phyloP scores from a whole-genome alignment of 1,140 invertebrate genomes.

The Megalopta genalis region DNA sequence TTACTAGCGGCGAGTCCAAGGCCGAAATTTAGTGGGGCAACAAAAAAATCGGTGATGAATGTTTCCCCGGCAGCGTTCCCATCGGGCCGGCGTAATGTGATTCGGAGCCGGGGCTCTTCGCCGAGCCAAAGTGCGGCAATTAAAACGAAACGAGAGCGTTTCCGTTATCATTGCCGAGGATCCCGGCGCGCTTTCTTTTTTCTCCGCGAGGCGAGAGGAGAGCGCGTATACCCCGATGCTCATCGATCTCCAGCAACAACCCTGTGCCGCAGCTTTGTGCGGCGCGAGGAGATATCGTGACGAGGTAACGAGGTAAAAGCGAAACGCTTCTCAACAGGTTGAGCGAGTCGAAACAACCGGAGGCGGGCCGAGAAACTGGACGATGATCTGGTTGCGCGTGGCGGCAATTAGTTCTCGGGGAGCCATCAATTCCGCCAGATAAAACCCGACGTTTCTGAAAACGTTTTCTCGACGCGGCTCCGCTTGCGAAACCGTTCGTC shows the following conservation, averaged over 20 bases:
- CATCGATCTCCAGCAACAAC: slow-evolving; percentile 32
- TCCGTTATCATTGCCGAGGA: too few species aligned
- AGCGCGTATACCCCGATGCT: neutral
- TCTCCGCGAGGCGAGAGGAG: too few species aligned
- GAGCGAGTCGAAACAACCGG: neutral
- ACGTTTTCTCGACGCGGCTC: neutral
- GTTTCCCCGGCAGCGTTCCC: too few species aligned
- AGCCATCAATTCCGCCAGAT: slow-evolving; percentile 8
- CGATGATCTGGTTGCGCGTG: slow-evolving; percentile 14
- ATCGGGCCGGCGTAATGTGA: too few species aligned
- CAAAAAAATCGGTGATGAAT: too few species aligned
- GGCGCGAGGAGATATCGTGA: slow-evolving; percentile 1
- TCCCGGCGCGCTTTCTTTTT: too few species aligned
- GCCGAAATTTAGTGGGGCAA: too few species aligned
- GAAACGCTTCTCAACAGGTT: slow-evolving; percentile 32
- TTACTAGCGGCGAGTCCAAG: too few species aligned
- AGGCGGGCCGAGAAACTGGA: neutral
- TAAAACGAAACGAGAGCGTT: too few species aligned
- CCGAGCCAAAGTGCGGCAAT: too few species aligned
- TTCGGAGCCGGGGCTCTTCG: too few species aligned
- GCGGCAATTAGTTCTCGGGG: slow-evolving; percentile 32
- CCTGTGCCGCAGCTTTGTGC: neutral
- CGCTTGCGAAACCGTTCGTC: slow-evolving; percentile 28
- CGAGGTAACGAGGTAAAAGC: slow-evolving; percentile 5
- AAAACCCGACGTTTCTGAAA: neutral